Evolutionary conservation across 2,888 invertebrate genomes (phyloP), one percentile per base, ranked within the genome.

Genomic region (Macroteleia sp.): DNA sequence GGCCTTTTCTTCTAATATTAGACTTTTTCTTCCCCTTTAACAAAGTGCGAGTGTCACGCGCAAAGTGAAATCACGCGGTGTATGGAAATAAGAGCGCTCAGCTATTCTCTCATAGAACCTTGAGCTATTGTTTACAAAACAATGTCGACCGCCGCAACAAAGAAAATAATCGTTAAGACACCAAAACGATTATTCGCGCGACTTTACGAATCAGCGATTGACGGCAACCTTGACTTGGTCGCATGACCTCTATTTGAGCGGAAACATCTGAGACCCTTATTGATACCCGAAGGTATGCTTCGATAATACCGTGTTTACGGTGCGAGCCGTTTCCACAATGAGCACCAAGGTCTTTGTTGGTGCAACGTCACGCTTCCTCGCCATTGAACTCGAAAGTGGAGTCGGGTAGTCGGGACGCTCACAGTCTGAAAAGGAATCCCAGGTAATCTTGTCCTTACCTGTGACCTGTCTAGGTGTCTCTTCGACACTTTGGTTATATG

Each of bases 341-440:
- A 42, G 19, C 39, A 28, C 25, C n/a, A 16, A n/a, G 22, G 4
- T n/a, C 69, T 57, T 57, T 57, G 57, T 57, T 57, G 42, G 9
- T 20, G 54, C 28, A 32, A 54, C 66, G 39, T 50, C 61, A 30
- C 57, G 52, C 66, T 59, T 61, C 41, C 48, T 56, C 22, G 62
- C 14, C 62, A 76, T 62, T 69, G 48, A 76, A 61, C 32, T 20
- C 25, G 54, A 50, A 22, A 39, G 61, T 8, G 17, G 25, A 74
- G 64, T 66, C 66, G 52, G 36, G n/a, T n/a, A n/a, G n/a, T n/a
- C 34, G 14, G 14, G 14, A 34, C 14, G 34, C n/a, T n/a, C n/a
- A n/a, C n/a, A n/a, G n/a, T n/a, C 34, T 73, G 30, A 62, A 75
- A 75, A 56, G 56, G 76, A 69, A 69, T 69, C 69, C 25, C 61